Conservation (phyloP, 1,140 invertebrate genomes). For the Medauroidea extradentata region DNA sequence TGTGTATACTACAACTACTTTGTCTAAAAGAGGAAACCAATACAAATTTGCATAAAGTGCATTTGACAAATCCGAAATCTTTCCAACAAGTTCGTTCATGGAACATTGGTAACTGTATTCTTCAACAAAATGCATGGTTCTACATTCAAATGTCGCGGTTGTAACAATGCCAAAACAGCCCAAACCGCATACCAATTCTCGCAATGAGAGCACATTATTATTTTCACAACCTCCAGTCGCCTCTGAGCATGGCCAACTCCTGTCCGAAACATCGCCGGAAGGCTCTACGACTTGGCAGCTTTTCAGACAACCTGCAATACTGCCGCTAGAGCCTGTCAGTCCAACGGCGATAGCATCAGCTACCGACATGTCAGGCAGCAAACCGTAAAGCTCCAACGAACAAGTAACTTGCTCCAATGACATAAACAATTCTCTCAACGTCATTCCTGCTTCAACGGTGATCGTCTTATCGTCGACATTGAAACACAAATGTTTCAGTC, state of each 20-base stretch:
- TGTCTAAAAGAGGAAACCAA: slow-evolving; percentile 16
- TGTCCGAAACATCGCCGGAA: neutral
- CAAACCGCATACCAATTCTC: slow-evolving; percentile 10
- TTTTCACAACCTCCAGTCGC: neutral
- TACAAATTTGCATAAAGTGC: slow-evolving; percentile 4
- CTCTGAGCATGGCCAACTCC: slow-evolving; percentile 3
- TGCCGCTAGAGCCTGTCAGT: slow-evolving; percentile 9
- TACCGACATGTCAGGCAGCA: slow-evolving; percentile 11
- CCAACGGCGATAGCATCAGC: slow-evolving; percentile 14
- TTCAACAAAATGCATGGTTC: slow-evolving; percentile 7
- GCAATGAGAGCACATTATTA: neutral
- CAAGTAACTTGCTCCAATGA: slow-evolving; percentile 6
- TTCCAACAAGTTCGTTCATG: neutral
- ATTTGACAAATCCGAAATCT: neutral
- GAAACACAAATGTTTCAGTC: slow-evolving; percentile 4
- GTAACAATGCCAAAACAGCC: slow-evolving; percentile 10
- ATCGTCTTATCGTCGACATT: slow-evolving; percentile 6
- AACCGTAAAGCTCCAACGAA: slow-evolving; percentile 11
- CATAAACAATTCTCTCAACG: neutral
- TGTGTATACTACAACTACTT: neutral
- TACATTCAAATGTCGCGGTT: slow-evolving; percentile 5
- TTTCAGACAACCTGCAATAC: slow-evolving; percentile 1
- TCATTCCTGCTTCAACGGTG: slow-evolving; percentile 10
- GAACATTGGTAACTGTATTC: slow-evolving; percentile 7
- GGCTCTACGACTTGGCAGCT: slow-evolving; percentile 10